phyloP scores from a whole-genome alignment of 2,113 vertebrate species.

The Dinomys branickii region DNA sequence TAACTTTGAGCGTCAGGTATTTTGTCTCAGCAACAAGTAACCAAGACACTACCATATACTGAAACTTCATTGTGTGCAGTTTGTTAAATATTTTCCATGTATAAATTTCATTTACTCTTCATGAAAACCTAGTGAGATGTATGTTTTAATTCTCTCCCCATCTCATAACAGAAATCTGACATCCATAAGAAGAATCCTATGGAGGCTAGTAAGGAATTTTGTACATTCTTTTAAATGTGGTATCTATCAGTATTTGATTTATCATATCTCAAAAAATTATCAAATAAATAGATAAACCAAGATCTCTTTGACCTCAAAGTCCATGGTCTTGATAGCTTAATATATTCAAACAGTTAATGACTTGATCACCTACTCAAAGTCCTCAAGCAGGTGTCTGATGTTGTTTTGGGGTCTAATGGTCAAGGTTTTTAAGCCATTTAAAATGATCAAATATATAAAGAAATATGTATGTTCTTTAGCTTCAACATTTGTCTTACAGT shows the following conservation, averaged over 20 bases:
- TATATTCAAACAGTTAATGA: background rate
- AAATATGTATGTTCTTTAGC: background rate
- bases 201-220: background rate
- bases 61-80: background rate
- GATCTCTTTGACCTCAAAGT: background rate
- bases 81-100: background rate
- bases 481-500: background rate
- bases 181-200: background rate
- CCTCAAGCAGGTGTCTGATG: background rate
- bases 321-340: background rate
- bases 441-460: slow-evolving; percentile 22
- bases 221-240: background rate
- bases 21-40: background rate
- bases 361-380: background rate
- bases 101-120: background rate
- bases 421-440: background rate
- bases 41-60: background rate
- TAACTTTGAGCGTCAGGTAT: background rate
- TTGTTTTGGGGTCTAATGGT: background rate
- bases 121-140: background rate
- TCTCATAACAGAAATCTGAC: background rate
- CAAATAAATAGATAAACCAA: background rate
- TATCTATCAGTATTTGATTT: background rate
- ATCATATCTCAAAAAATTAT: background rate
- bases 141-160: background rate